A percentile compares a stretch with the other conserved stretches of the same genome.
phyloP scores from a whole-genome alignment of 2,888 invertebrate species.

The Erebia palarica region DNA sequence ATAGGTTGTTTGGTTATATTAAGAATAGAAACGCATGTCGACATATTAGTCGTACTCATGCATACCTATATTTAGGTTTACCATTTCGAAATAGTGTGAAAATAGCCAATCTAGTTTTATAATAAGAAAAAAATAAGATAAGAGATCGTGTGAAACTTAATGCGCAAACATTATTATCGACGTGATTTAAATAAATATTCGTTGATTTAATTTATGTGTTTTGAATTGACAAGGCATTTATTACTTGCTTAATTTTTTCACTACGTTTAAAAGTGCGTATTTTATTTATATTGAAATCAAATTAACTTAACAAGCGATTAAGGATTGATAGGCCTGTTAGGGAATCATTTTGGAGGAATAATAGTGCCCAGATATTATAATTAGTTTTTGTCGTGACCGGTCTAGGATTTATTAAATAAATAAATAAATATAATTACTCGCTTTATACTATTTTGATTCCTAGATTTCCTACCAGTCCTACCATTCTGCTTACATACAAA shows the following conservation, averaged over 20 bases:
- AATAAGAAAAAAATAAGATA: constrained; percentile 13
- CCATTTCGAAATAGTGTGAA: neutral
- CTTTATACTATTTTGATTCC: too few relatives aligned
- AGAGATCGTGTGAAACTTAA: constrained; percentile 28
- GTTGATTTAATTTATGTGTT: constrained; percentile 24
- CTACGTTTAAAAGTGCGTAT: neutral
- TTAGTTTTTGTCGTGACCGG: neutral
- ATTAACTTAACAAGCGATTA: constrained; percentile 9
- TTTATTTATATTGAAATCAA: constrained; percentile 5
- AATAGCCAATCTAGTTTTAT: constrained; percentile 11
- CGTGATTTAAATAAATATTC: constrained; percentile 20
- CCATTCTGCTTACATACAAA: too few relatives aligned
- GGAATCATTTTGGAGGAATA: neutral
- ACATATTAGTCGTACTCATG: neutral
- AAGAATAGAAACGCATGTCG: too few relatives aligned
- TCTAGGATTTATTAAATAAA: neutral
- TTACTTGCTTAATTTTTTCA: constrained; percentile 26
- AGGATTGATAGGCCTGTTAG: neutral
- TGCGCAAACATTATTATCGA: constrained; percentile 21
- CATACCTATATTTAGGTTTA: neutral
- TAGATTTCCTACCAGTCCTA: too few relatives aligned
- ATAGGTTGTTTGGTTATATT: too few relatives aligned
- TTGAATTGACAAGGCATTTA: constrained; percentile 36
- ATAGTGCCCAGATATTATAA: neutral
- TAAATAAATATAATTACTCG: too few relatives aligned